Evolutionary conservation across 2,797 vertebrate species (phyloP).

Genomic region (Anguilla obscura): DNA sequence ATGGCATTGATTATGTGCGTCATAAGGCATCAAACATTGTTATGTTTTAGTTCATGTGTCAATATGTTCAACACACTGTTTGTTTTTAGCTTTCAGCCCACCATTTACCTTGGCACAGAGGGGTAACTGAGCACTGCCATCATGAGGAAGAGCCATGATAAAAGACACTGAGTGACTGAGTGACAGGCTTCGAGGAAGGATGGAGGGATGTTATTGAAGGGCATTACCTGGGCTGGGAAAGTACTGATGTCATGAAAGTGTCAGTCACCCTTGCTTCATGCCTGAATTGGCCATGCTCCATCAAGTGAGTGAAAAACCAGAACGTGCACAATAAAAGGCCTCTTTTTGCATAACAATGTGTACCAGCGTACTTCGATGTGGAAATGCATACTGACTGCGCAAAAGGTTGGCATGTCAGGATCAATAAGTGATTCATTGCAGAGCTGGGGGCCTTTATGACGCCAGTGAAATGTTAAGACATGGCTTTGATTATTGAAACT

Average conservation of each 20-base stretch:
- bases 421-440: not conserved
- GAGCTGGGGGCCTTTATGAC: not conserved
- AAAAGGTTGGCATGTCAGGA: not conserved
- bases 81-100: not conserved
- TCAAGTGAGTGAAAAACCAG: too few relatives aligned
- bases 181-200: not conserved
- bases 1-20: not conserved
- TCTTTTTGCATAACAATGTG: not conserved
- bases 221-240: not conserved
- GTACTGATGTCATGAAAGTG: not conserved
- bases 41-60: not conserved
- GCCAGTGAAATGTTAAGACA: not conserved
- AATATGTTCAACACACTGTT: not conserved
- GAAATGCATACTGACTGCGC: not conserved
- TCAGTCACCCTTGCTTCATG: not conserved
- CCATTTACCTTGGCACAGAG: not conserved
- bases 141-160: not conserved
- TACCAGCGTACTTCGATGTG: not conserved
- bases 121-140: not conserved
- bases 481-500: not conserved
- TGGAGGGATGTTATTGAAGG: not conserved
- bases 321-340: not conserved
- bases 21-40: not conserved
- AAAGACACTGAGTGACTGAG: not conserved
- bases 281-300: too few relatives aligned